phyloP scores from a whole-genome alignment of 53 echinoderm and acorn worm genomes.

The Pentamera pediparva region DNA sequence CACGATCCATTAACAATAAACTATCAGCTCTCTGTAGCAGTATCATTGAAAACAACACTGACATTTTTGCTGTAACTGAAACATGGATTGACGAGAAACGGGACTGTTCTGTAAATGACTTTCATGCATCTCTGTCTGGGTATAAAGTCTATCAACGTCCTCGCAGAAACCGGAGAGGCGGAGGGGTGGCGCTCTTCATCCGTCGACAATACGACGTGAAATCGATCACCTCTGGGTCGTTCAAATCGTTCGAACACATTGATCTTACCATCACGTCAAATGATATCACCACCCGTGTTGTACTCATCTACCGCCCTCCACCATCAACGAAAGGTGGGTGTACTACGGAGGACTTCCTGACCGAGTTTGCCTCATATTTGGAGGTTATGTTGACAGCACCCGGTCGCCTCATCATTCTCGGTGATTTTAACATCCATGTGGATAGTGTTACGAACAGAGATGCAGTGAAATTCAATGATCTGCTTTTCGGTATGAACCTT shows the following conservation, averaged over 20 bases:
- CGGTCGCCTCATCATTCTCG: conserved; percentile 2
- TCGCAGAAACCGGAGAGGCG: neutral
- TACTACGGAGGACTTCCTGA: neutral
- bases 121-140: neutral
- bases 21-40: neutral
- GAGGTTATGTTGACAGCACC: neutral
- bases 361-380: neutral
- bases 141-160: neutral
- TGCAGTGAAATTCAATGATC: neutral
- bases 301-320: conserved; percentile 8
- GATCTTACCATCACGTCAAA: neutral
- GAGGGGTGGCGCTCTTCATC: neutral
- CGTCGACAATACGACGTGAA: neutral
- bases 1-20: conserved; percentile 2
- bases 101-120: neutral
- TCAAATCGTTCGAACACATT: neutral
- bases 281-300: neutral
- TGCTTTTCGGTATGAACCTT: neutral
- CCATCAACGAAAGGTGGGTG: neutral
- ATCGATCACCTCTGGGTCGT: neutral
- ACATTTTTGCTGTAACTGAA: neutral
- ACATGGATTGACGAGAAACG: neutral
- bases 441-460: neutral
- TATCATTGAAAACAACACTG: neutral
- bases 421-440: conserved; percentile 10